Percentiles rank a stretch among this genome's conserved stretches.
phyloP scores from a whole-genome alignment of 2,797 vertebrate species.

The Neomorphus geoffroyi region DNA sequence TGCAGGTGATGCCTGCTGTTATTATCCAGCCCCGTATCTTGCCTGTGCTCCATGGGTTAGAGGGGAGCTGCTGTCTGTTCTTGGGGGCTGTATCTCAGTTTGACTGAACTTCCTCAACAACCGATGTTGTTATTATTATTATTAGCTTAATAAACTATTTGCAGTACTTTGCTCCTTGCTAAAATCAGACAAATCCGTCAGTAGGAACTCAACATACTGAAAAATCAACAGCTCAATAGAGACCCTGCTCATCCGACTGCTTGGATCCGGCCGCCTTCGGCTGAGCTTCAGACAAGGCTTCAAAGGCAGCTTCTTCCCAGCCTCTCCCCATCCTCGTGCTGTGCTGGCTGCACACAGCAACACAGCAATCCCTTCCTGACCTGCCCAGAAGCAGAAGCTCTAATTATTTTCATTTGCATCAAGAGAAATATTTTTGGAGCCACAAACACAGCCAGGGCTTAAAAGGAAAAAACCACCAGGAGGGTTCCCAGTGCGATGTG shows the following conservation, averaged over 20 bases:
- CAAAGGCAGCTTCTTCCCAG: constrained; percentile 1
- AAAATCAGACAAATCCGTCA: background rate
- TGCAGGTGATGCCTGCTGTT: constrained; percentile 41
- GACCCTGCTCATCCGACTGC: background rate
- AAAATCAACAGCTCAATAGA: background rate
- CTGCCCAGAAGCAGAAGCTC: constrained; percentile 51
- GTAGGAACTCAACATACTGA: background rate
- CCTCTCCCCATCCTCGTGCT: background rate
- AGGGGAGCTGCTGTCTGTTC: background rate
- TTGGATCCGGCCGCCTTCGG: background rate
- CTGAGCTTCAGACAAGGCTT: background rate
- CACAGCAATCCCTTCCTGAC: constrained; percentile 16
- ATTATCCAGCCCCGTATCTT: background rate
- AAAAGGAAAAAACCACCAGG: background rate
- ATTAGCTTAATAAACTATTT: background rate
- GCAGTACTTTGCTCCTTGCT: background rate
- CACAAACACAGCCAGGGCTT: background rate
- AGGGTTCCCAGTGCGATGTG: background rate
- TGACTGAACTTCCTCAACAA: background rate
- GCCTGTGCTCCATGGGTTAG: background rate
- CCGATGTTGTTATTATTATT: background rate
- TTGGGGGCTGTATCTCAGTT: background rate
- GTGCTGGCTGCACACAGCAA: background rate
- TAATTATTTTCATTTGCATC: constrained; percentile 56
- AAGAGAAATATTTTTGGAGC: constrained; percentile 37